phyloP scores from a whole-genome alignment of 2,888 invertebrate species.

The Callinectes sapidus region DNA sequence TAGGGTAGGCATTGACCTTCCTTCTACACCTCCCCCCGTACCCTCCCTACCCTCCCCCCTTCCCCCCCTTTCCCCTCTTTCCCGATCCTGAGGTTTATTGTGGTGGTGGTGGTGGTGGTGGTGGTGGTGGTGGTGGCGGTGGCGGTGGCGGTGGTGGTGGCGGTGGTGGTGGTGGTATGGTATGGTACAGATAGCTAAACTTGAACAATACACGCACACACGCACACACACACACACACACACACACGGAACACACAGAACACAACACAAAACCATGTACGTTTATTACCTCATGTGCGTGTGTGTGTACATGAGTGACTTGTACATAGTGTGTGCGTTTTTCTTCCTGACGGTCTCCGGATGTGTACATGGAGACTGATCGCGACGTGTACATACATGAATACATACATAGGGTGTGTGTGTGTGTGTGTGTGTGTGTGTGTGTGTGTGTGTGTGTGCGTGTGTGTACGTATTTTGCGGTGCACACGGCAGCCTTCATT shows the following conservation, averaged over 20 bases:
- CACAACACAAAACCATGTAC: neutral
- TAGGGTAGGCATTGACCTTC: neutral
- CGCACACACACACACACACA: neutral
- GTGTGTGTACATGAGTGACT: neutral
- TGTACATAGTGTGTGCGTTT: neutral
- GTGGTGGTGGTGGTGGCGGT: neutral
- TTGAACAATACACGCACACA: neutral
- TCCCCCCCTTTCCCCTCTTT: too few relatives aligned
- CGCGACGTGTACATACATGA: neutral
- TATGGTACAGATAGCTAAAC: neutral
- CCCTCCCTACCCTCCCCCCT: too few relatives aligned
- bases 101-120: neutral
- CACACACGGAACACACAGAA: conserved; percentile 13
- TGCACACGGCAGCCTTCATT: neutral
- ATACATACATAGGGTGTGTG: conserved; percentile 40
- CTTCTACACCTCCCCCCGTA: too few relatives aligned
- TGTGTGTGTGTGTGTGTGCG: conserved; percentile 39
- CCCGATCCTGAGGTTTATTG: neutral
- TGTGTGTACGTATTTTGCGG: conserved; percentile 39
- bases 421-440: conserved; percentile 44
- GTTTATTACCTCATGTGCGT: conserved; percentile 8
- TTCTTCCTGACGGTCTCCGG: neutral
- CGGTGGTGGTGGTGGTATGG: neutral
- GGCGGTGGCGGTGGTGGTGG: neutral
- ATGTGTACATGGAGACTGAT: neutral